phyloP scores from a whole-genome alignment of 2,797 vertebrate genomes.

The Lepus oiostolus region DNA sequence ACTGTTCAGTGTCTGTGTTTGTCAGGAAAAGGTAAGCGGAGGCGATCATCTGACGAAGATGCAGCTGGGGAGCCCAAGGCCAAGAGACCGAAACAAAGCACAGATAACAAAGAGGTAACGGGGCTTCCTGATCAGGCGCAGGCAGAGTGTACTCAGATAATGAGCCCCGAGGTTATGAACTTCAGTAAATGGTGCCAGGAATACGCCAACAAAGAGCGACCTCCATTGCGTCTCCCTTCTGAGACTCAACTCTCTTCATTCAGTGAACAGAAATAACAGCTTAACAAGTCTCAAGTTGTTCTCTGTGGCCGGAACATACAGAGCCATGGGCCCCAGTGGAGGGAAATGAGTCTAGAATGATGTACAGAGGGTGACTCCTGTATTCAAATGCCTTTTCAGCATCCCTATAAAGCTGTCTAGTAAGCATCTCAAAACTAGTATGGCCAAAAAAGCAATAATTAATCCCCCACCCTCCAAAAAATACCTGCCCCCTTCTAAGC shows the following conservation, averaged over 20 bases:
- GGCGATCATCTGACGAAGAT: slow-evolving; percentile 84
- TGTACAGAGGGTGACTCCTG: background rate
- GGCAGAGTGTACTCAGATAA: slow-evolving; percentile 54
- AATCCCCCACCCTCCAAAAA: background rate
- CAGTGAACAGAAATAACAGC: background rate
- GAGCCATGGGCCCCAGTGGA: background rate
- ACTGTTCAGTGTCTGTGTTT: background rate
- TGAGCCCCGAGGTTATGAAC: background rate
- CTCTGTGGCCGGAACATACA: background rate
- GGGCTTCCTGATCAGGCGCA: slow-evolving; percentile 25
- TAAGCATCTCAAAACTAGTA: background rate
- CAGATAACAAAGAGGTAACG: slow-evolving; percentile 86
- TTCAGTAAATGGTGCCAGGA: background rate
- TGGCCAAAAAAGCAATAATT: slow-evolving; percentile 46
- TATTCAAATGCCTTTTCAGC: background rate
- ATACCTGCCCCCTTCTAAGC: background rate
- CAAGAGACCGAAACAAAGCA: slow-evolving; percentile 84
- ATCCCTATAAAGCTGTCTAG: slow-evolving; percentile 5
- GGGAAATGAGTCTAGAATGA: slow-evolving; percentile 22
- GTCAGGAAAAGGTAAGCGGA: slow-evolving; percentile 88
- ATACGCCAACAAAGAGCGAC: background rate
- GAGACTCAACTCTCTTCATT: background rate
- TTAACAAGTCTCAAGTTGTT: background rate
- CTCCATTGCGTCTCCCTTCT: slow-evolving; percentile 5
- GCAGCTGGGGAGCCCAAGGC: slow-evolving; percentile 76